phyloP scores from a whole-genome alignment of 2,888 invertebrate genomes.

The Sinelater perroti region DNA sequence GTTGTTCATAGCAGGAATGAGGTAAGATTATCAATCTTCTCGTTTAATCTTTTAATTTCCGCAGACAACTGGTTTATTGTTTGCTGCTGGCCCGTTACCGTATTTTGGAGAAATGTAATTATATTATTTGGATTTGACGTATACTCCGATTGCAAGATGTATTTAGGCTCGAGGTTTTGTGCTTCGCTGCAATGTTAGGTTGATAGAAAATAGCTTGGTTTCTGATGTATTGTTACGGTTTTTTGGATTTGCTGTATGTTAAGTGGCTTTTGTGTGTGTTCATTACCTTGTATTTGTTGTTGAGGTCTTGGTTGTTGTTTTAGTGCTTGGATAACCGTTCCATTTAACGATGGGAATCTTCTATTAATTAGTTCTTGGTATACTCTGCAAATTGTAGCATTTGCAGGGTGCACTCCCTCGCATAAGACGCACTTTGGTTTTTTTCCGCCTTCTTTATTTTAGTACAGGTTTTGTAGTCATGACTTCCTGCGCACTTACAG shows the following conservation, averaged over 20 bases:
- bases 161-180: background rate
- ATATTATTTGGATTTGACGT: background rate
- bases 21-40: conserved; percentile 1
- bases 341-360: conserved; percentile 1
- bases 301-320: background rate
- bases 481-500: conserved; percentile 3
- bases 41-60: conserved; percentile 1
- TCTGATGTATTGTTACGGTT: background rate
- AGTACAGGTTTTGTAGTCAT: background rate
- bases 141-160: background rate
- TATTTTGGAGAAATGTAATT: background rate
- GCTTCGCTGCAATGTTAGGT: background rate
- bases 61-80: conserved; percentile 4
- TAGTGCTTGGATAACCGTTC: background rate
- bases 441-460: background rate
- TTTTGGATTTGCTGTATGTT: no score
- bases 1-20: background rate
- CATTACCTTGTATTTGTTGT: background rate
- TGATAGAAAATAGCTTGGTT: background rate
- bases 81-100: conserved; percentile 1
- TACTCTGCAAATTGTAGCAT: conserved; percentile 1
- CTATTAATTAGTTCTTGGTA: conserved; percentile 2
- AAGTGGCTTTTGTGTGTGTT: conserved; percentile 1
- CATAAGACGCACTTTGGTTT: conserved; percentile 3
- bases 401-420: background rate